Conservation (phyloP, 1,140 invertebrate genomes). For the Drosophila orena region DNA sequence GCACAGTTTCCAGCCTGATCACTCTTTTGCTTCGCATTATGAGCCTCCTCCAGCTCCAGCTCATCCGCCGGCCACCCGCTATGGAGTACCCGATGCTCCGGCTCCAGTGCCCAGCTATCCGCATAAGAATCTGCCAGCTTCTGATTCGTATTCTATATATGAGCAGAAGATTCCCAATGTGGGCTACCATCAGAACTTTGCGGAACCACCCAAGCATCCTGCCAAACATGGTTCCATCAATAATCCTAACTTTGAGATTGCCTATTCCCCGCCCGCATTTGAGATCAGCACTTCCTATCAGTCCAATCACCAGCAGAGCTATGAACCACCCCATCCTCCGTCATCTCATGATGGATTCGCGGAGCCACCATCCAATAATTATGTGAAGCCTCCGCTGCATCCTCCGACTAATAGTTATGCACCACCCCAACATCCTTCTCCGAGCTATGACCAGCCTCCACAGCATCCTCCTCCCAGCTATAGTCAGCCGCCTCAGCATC, state of each 20-base stretch:
- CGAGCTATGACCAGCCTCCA: constrained; percentile 10
- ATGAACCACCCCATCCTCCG: constrained; percentile 19
- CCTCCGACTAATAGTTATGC: constrained; percentile 6
- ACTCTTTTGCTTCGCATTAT: constrained; percentile 52
- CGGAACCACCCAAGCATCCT: constrained; percentile 55
- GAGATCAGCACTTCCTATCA: constrained; percentile 71
- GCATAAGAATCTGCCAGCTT: constrained; percentile 24
- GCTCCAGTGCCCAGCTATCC: constrained; percentile 33
- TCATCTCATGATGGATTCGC: constrained; percentile 4
- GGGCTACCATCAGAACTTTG: constrained; percentile 66
- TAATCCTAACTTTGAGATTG: constrained; percentile 59
- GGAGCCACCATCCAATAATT: constrained; percentile 24
- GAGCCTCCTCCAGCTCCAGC: constrained; percentile 21
- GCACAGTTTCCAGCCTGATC: constrained; percentile 51
- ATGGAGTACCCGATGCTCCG: constrained; percentile 45
- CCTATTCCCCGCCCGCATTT: constrained; percentile 73
- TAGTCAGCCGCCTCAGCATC: constrained; percentile 13
- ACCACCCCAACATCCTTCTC: constrained; percentile 23
- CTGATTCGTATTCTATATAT: constrained; percentile 62
- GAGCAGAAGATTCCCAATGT: constrained; percentile 74
- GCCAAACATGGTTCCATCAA: constrained; percentile 2
- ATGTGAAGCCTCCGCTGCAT: constrained; percentile 24
- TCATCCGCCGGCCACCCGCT: constrained; percentile 29
- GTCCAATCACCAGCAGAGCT: constrained; percentile 45
- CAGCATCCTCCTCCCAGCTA: constrained; percentile 10